A percentile compares a stretch with the other conserved stretches of the same genome.
These are phyloP conservation scores for Zosterops lateralis DNA, from an alignment of 2,113 vertebrate species.

Conservation along the genomic window DNA sequence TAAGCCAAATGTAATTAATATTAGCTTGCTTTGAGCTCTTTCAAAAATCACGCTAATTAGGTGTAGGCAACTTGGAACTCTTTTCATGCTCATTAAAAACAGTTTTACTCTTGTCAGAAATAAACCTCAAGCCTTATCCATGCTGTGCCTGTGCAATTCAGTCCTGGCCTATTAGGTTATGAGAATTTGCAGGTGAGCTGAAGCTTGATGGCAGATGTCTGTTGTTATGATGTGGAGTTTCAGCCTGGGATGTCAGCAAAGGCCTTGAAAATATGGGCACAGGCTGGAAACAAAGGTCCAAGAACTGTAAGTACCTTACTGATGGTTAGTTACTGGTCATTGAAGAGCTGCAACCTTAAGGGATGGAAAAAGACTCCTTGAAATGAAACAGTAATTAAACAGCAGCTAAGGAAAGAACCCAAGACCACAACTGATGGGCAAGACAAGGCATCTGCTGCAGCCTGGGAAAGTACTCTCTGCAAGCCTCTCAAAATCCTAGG, in stretches of 20 bases:
- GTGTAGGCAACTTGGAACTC: neutral
- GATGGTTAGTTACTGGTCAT: neutral
- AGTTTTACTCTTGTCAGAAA: neutral
- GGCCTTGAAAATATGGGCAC: neutral
- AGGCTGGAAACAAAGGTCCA: neutral
- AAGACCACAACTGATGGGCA: neutral
- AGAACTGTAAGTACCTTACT: neutral
- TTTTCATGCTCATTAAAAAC: neutral
- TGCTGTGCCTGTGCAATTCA: neutral
- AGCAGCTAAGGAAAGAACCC: neutral
- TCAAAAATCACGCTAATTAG: neutral
- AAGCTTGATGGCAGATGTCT: neutral
- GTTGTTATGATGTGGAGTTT: neutral
- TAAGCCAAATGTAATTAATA: neutral
- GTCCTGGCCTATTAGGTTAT: neutral
- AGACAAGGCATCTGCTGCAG: neutral
- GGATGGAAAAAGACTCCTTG: neutral
- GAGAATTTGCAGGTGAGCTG: neutral
- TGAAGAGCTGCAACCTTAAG: neutral
- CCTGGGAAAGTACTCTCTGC: neutral
- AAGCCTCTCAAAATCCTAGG: neutral
- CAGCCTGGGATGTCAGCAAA: neutral
- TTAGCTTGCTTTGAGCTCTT: neutral
- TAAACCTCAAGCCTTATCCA: neutral
- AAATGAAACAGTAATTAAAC: neutral